Base-by-base conservation (phyloP, 2,797 vertebrate genomes). In the Falco biarmicus region DNA sequence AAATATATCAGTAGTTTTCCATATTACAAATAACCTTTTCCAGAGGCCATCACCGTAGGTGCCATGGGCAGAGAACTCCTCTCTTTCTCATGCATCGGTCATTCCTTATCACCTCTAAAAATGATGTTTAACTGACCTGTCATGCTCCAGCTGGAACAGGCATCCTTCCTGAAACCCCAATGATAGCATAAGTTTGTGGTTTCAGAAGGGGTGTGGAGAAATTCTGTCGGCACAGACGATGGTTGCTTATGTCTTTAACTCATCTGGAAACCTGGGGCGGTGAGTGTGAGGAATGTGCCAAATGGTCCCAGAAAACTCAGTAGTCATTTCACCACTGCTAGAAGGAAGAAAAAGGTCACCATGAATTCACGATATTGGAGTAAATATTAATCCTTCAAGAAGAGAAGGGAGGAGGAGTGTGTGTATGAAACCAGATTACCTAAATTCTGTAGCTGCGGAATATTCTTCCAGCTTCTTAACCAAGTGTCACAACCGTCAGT, bases 121-220 rank as follows among this genome's bases (percentile, higher is more conserved):
- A 29, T 51, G 3, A 64, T 83, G 45, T 87, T 92, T 74, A 85
- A 71, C 78, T 84, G 50, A 76, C 28, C 39, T 65, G 76, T 90
- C 81, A 45, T 91, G 90, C 89, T 80, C 34, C 45, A 91, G 57
- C 61, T 64, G 91, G 90, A 78, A 13, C 71, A 90, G 57, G 71
- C 61, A 92, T 66, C 78, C 75, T 89, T 94, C 68, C 57, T 90
- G 68, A 91, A 96, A 90, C 89, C 86, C 81, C 82, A 80, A 3
- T 0, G 84, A 89, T 60, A 84, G 56, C 83, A 56, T 83, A 95
- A 78, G 57, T 68, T 39, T 87, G 90, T 92, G 90, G 93, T 87
- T 96, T 89, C 75, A 89, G 78, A 94, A 9, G 43, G 64, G 48
- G 37, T 28, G 85, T 65, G 90, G 84, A 66, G 59, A 64, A 88